Evolutionary conservation across 2,113 vertebrate genomes (phyloP).

Genomic region (Coracopsis vasa): DNA sequence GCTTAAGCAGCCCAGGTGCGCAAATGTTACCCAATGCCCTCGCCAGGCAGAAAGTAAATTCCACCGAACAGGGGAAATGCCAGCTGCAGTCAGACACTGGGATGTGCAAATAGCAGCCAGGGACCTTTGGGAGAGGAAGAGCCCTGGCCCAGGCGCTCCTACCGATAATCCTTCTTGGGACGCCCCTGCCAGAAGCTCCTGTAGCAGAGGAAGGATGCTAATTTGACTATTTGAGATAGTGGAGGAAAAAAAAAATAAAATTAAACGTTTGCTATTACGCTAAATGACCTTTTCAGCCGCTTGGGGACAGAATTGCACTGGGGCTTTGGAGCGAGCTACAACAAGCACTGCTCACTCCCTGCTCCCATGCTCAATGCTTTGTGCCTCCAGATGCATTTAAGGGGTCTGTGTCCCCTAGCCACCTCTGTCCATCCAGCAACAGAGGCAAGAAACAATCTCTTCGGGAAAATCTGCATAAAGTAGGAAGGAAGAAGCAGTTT

Average conservation of each 20-base stretch:
- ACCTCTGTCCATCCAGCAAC: not conserved
- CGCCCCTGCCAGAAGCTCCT: not conserved
- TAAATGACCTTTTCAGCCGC: conserved; percentile 41
- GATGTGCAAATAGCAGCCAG: conserved; percentile 75
- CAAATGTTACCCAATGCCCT: conserved; percentile 77
- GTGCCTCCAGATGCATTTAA: not conserved
- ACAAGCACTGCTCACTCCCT: fast-evolving
- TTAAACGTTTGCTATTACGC: not conserved
- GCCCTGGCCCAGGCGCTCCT: not conserved
- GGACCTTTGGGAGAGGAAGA: conserved; percentile 4
- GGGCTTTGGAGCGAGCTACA: not conserved
- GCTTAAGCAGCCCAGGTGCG: conserved; percentile 75
- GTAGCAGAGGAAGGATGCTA: not conserved
- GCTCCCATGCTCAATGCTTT: not conserved
- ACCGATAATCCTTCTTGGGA: conserved; percentile 28
- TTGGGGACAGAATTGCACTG: not conserved
- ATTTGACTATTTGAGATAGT: not conserved
- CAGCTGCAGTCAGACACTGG: conserved; percentile 62
- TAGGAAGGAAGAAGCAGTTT: not conserved
- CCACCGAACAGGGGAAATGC: conserved; percentile 72
- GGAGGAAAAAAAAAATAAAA: not conserved
- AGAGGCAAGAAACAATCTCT: not conserved
- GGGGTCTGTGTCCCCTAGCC: not conserved
- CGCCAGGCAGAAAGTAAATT: conserved; percentile 68
- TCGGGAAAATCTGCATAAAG: not conserved